phyloP scores from a whole-genome alignment of 2,113 vertebrate genomes.

The Ceratotherium simum region DNA sequence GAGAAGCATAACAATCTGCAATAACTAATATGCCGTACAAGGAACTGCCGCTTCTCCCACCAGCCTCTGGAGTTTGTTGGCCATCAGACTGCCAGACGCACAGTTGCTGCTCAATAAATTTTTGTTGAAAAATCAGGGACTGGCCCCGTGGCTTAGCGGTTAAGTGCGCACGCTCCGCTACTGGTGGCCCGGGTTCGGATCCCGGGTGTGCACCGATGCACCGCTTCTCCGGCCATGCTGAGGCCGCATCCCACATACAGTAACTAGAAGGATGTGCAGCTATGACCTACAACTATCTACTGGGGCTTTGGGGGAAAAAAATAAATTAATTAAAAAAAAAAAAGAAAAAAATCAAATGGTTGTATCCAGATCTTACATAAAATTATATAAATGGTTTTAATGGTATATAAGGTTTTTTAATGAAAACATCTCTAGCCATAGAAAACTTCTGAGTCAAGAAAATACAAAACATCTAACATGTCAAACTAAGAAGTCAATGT shows the following conservation, averaged over 20 bases:
- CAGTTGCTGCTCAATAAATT: neutral
- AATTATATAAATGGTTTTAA: neutral
- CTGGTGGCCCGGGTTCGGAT: too few relatives aligned
- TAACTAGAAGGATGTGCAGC: too few relatives aligned
- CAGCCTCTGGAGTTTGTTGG: neutral
- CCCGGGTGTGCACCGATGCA: too few relatives aligned
- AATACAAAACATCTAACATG: neutral
- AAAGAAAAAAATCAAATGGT: neutral
- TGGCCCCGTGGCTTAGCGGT: too few relatives aligned
- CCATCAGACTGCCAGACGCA: neutral
- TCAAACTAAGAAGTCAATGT: neutral
- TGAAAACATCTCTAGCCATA: neutral
- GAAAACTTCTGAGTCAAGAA: conserved; percentile 40
- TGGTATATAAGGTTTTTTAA: neutral
- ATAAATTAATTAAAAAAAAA: too few relatives aligned
- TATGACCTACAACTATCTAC: too few relatives aligned
- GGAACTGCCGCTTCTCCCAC: neutral
- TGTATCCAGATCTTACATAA: neutral
- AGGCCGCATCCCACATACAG: too few relatives aligned
- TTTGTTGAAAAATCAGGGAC: neutral
- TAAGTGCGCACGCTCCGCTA: too few relatives aligned
- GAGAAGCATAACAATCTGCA: neutral
- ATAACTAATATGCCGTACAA: neutral
- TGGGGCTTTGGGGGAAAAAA: too few relatives aligned
- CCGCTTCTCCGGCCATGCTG: too few relatives aligned